Conservation (phyloP, 2,888 invertebrate genomes). For the Eupithecia subumbrata region DNA sequence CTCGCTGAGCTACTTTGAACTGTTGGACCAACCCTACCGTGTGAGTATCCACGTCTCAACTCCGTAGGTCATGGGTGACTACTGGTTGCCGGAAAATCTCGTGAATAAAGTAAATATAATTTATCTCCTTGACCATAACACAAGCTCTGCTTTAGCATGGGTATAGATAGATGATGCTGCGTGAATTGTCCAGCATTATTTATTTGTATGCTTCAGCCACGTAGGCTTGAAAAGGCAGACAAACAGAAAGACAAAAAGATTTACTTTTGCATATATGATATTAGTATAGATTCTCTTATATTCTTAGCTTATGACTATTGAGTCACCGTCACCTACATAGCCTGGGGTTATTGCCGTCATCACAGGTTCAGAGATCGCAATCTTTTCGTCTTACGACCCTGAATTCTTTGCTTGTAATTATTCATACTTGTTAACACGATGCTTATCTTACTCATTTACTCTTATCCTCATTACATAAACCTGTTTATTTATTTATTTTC, state of each 20-base stretch:
- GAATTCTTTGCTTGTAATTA: slow-evolving; percentile 1
- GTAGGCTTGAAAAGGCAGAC: background rate
- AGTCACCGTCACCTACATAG: background rate
- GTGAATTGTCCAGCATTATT: background rate
- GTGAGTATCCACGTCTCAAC: too few species aligned
- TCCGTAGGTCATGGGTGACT: background rate
- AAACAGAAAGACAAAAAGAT: background rate
- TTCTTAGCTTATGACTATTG: background rate
- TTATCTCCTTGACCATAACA: background rate
- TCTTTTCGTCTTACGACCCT: slow-evolving; percentile 7
- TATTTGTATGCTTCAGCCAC: background rate
- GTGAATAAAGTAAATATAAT: background rate
- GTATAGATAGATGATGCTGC: background rate
- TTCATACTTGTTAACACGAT: background rate
- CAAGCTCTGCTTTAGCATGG: background rate
- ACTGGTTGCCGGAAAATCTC: background rate
- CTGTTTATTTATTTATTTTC: background rate
- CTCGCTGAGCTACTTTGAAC: too few species aligned
- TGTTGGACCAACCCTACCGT: too few species aligned
- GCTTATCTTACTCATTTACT: background rate
- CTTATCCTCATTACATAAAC: background rate
- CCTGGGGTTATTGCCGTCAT: slow-evolving; percentile 2
- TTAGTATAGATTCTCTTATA: background rate
- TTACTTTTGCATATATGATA: background rate
- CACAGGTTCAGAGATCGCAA: background rate